These are phyloP conservation scores for Platalea minor DNA, from an alignment of 2,797 vertebrate species.

Conservation along the genomic window DNA sequence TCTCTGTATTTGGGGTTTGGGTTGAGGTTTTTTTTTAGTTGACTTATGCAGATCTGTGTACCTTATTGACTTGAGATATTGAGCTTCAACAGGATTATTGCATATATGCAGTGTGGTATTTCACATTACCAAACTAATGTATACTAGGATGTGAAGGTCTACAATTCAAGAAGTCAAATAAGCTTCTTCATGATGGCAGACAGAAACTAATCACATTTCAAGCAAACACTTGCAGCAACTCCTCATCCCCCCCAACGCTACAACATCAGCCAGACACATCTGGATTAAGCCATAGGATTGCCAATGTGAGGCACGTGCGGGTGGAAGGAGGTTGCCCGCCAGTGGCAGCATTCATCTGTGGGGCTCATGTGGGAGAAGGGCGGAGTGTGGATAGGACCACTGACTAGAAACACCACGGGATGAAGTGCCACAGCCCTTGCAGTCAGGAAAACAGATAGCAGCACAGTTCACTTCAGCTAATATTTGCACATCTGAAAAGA, in stretches of 20 bases:
- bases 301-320: rapidly evolving
- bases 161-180: background rate
- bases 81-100: background rate
- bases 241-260: rapidly evolving
- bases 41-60: background rate
- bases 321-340: background rate
- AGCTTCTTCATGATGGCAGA: rapidly evolving
- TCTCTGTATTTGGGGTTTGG: background rate
- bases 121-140: background rate
- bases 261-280: background rate
- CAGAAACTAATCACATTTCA: background rate
- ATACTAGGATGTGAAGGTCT: no score
- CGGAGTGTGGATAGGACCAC: background rate
- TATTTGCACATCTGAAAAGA: background rate
- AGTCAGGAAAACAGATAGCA: background rate
- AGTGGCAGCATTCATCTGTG: rapidly evolving
- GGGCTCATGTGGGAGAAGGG: rapidly evolving
- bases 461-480: background rate
- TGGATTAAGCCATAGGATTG: background rate
- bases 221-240: background rate
- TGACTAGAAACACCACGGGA: background rate
- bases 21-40: background rate
- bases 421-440: background rate
- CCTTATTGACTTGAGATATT: background rate
- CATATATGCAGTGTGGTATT: background rate